phyloP scores from a whole-genome alignment of 23 tunicate species.

The Styela plicata region DNA sequence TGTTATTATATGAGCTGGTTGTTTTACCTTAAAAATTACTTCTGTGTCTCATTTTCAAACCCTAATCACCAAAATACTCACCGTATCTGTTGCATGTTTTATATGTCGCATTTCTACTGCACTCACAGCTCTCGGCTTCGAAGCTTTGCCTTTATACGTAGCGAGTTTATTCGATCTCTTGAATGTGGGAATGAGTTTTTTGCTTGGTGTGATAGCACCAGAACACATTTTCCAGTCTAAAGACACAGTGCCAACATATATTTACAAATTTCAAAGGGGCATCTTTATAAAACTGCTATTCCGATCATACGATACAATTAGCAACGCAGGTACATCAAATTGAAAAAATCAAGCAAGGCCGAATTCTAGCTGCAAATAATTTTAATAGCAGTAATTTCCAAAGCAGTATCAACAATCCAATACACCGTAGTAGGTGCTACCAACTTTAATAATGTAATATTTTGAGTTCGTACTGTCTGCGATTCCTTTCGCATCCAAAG shows the following conservation, averaged over 20 bases:
- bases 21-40: no score
- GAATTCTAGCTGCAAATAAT: no score
- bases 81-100: not conserved
- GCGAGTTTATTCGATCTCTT: not conserved
- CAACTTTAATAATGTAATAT: no score
- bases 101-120: not conserved
- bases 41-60: no score
- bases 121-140: not conserved
- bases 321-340: no score
- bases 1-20: no score
- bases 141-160: not conserved
- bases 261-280: not conserved
- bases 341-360: no score
- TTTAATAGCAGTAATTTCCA: no score
- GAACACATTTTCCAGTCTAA: slow-evolving; percentile 17
- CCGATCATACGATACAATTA: no score
- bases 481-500: slow-evolving; percentile 4
- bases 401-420: no score
- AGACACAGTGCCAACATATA: not conserved
- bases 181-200: not conserved
- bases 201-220: not conserved
- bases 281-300: no score
- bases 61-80: not conserved
- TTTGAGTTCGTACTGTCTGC: not conserved
- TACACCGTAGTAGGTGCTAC: no score